Base-by-base conservation (phyloP, 1,140 invertebrate genomes). In the Dreissena rostriformis region DNA sequence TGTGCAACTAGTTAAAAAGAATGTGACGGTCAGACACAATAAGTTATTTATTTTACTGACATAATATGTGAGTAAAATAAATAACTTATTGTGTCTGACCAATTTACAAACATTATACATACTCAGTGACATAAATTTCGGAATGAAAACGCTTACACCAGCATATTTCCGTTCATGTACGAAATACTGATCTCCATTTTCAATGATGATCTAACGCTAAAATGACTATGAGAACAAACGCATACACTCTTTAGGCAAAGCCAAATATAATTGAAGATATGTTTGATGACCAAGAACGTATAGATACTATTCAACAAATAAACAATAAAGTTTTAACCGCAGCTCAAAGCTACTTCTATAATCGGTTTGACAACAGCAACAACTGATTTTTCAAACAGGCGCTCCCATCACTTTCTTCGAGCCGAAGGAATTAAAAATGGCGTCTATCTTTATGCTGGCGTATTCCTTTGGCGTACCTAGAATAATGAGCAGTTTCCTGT, bases 361-460 rank as follows among this genome's bases (percentile, higher is more conserved):
- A 61, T 61, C 57, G 12, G 12, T 2, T 19, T 24, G 17, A 24
- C 2, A 61, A n/a, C 17, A n/a, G 6, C 57, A 61, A n/a, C 22
- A n/a, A 61, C 17, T 24, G 4, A n/a, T 61, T 19, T n/a, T 11
- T 61, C 57, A 19, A 19, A n/a, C 57, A 61, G 57, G 57, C 57
- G 17, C 57, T 19, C 17, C 57, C 4, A 61, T 61, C 57, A n/a
- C 57, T 6, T 61, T 66, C 88, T 84, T 88, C 29, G 88, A 93
- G 26, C 84, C 92, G 7, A 83, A 88, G 51, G 53, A 70, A 19
- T 94, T 94, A 87, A 93, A 96, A 94, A 96, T 97, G 94, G 96
- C 96, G 0, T 95, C 95, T 8, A 96, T 96, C 5, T 97, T 97
- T 89, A 96, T 96, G 94, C 88, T 97, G 84, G 96, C 96, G 11